Percentiles rank a stretch among this genome's conserved stretches.
phyloP scores from a whole-genome alignment of 2,797 vertebrate species.

The Sylvia borin region DNA sequence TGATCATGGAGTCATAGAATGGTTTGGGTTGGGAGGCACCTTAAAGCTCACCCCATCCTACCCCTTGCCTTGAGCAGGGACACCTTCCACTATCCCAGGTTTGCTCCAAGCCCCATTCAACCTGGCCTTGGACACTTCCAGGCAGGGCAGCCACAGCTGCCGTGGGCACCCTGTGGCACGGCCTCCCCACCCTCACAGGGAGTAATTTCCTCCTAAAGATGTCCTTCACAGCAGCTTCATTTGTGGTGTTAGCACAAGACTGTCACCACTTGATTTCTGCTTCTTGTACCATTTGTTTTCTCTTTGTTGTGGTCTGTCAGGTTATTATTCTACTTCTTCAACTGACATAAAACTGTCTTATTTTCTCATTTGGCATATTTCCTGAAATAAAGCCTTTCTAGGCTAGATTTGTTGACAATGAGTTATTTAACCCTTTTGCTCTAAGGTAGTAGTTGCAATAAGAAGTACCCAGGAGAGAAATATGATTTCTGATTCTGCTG shows the following conservation, averaged over 20 bases:
- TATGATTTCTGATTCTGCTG: not conserved
- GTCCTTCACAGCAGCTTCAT: not conserved
- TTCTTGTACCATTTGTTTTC: not conserved
- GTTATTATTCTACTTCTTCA: not conserved
- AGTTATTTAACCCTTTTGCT: not conserved
- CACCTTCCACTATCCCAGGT: accelerated
- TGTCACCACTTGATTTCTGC: not conserved
- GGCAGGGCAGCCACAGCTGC: not conserved
- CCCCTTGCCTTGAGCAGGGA: not conserved
- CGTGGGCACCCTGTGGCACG: not conserved
- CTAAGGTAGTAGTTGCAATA: not conserved
- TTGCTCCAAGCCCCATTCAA: accelerated
- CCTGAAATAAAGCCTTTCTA: not conserved
- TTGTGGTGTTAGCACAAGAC: not conserved
- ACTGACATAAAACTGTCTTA: not conserved
- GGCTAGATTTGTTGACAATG: not conserved
- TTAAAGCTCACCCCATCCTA: not conserved
- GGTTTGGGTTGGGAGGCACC: not conserved
- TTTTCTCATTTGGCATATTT: not conserved
- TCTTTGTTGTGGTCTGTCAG: not conserved
- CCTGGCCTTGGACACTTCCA: not conserved
- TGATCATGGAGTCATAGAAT: not conserved
- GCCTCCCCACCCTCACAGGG: accelerated
- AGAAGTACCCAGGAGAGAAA: not conserved
- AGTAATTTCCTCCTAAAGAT: not conserved